Conservation (phyloP, 2,888 invertebrate genomes). For the Cyclophora punctaria region DNA sequence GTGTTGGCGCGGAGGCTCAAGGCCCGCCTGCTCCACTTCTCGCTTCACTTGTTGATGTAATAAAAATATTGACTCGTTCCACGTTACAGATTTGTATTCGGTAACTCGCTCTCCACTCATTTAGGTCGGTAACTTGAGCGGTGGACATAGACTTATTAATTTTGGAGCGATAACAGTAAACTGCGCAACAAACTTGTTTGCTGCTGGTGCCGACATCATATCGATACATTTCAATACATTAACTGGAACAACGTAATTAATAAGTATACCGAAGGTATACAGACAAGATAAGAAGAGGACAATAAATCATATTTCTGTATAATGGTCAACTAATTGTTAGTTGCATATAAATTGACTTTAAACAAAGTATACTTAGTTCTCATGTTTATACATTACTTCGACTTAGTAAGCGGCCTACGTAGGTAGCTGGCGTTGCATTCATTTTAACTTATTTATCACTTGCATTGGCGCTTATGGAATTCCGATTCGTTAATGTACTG, state of each 20-base stretch:
- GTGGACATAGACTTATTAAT: conserved; percentile 17
- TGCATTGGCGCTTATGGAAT: conserved; percentile 22
- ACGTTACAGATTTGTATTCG: conserved; percentile 6
- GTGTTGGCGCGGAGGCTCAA: conserved; percentile 43
- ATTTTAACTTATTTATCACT: conserved; percentile 20
- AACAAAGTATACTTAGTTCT: neutral
- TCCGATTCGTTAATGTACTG: conserved; percentile 27
- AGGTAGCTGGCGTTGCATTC: conserved; percentile 9
- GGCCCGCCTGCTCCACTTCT: conserved; percentile 49
- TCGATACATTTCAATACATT: too few relatives aligned
- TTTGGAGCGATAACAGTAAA: conserved; percentile 32
- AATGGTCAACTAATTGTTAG: too few relatives aligned
- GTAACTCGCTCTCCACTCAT: conserved; percentile 1
- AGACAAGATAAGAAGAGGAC: too few relatives aligned
- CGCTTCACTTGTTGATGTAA: conserved; percentile 18
- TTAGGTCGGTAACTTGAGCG: conserved; percentile 7
- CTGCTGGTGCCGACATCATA: conserved; percentile 24
- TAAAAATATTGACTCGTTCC: conserved; percentile 9
- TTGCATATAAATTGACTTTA: too few relatives aligned
- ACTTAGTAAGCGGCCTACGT: conserved; percentile 6
- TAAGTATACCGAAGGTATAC: too few relatives aligned
- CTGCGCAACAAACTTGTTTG: conserved; percentile 50
- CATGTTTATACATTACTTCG: conserved; percentile 1
- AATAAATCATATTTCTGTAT: too few relatives aligned
- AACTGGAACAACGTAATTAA: too few relatives aligned